phyloP scores from a whole-genome alignment of 2,888 invertebrate genomes.

The Yponomeuta evonymella region DNA sequence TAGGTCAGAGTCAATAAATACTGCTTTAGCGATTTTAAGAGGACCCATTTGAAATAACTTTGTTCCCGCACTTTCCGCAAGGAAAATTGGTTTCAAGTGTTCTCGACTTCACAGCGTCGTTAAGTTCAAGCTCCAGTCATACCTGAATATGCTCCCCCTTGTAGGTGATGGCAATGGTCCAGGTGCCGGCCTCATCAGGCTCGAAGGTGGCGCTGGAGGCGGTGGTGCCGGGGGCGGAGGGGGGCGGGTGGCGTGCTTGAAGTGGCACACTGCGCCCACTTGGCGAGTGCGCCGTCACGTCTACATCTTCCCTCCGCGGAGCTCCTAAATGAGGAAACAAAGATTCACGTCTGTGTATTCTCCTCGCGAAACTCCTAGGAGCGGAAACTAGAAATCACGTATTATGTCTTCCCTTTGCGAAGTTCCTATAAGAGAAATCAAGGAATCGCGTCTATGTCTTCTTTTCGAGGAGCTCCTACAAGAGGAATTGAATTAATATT shows the following conservation, averaged over 20 bases:
- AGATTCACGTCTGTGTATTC: background rate
- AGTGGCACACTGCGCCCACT: constrained; percentile 84
- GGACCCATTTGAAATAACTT: no score
- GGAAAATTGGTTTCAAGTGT: no score
- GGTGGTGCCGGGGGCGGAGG: constrained; percentile 89
- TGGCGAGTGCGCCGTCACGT: constrained; percentile 95
- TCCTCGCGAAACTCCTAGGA: no score
- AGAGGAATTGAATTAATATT: no score
- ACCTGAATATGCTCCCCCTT: constrained; percentile 78
- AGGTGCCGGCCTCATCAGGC: constrained; percentile 97
- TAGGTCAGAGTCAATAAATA: no score
- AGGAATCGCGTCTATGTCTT: no score
- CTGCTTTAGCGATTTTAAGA: no score
- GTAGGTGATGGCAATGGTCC: constrained; percentile 97
- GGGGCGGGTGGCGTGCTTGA: constrained; percentile 79
- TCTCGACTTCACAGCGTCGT: background rate
- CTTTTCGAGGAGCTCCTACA: no score
- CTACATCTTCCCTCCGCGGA: constrained; percentile 86
- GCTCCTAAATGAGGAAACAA: constrained; percentile 72
- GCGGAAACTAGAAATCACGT: no score
- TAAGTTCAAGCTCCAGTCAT: background rate
- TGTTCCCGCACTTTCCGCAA: no score
- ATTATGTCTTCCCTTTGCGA: no score
- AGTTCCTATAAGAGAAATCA: no score
- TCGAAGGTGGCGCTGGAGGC: constrained; percentile 94